Percentiles rank a stretch among this genome's conserved stretches.
These are phyloP conservation scores for Tetranychus piercei DNA, from an alignment of 2,888 invertebrate genomes.

Conservation along the genomic window DNA sequence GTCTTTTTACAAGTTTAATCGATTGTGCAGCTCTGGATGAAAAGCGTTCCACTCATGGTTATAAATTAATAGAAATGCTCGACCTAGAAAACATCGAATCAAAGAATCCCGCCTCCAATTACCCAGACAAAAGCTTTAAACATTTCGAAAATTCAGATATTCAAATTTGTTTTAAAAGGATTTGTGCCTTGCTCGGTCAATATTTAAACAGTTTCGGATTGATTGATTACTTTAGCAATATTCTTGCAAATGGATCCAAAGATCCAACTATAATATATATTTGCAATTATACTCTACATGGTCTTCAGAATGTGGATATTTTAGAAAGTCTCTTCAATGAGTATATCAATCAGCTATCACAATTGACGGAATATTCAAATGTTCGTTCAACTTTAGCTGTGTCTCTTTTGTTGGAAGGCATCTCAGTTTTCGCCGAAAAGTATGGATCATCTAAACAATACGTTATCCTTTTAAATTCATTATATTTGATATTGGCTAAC, in stretches of 20 bases:
- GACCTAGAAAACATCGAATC: background rate
- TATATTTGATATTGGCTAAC: background rate
- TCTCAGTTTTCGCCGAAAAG: background rate
- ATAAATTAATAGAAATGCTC: background rate
- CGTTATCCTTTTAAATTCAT: background rate
- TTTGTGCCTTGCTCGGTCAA: background rate
- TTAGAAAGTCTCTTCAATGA: background rate
- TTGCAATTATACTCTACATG: background rate
- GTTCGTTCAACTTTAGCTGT: background rate
- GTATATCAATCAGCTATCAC: background rate
- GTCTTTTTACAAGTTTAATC: background rate
- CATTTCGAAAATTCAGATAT: background rate
- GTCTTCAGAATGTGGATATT: background rate
- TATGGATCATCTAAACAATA: background rate
- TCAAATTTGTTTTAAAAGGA: background rate
- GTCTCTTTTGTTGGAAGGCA: background rate
- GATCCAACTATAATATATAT: background rate
- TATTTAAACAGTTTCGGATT: background rate
- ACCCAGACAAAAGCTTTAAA: background rate
- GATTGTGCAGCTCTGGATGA: background rate
- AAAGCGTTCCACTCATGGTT: background rate
- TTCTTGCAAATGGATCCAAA: background rate
- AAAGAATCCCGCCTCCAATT: background rate
- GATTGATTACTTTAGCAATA: background rate
- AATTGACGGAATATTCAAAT: background rate